A percentile compares a stretch with the other conserved stretches of the same genome.
Conservation (phyloP, 2,888 invertebrate genomes). For the Stenodema calcarata region DNA sequence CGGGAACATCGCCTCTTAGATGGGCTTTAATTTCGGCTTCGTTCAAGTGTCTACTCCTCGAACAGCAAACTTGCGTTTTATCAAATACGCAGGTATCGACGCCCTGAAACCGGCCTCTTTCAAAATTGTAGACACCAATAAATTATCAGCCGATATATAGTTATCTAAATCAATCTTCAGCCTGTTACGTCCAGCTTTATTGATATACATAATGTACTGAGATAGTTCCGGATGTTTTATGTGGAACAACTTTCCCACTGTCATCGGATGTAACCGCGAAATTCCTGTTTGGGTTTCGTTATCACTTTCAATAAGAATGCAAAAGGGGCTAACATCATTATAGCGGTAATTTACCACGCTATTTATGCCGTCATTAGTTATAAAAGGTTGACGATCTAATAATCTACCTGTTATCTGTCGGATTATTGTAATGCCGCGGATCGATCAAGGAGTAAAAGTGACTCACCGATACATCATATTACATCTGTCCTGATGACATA, state of each 20-base stretch:
- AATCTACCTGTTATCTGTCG: too few species aligned
- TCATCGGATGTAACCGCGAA: not conserved
- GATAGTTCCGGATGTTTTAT: not conserved
- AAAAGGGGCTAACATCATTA: not conserved
- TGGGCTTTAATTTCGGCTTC: not conserved
- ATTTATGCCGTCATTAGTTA: too few species aligned
- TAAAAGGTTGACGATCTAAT: too few species aligned
- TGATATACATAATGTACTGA: not conserved
- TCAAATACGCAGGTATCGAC: not conserved
- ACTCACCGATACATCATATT: too few species aligned
- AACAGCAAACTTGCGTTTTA: too few species aligned
- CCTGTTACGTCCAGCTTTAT: not conserved
- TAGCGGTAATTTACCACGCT: too few species aligned
- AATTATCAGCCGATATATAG: not conserved
- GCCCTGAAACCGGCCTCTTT: not conserved
- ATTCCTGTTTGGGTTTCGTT: not conserved
- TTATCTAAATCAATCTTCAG: not conserved
- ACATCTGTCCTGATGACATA: too few species aligned
- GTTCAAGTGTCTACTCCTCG: not conserved
- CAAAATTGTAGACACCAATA: not conserved
- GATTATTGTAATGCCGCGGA: too few species aligned
- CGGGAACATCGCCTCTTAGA: not conserved
- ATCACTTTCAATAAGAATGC: not conserved
- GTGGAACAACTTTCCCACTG: not conserved
- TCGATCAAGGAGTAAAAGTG: too few species aligned